Evolutionary conservation across 2,113 vertebrate genomes (phyloP).

Genomic region (Zosterops borbonicus): DNA sequence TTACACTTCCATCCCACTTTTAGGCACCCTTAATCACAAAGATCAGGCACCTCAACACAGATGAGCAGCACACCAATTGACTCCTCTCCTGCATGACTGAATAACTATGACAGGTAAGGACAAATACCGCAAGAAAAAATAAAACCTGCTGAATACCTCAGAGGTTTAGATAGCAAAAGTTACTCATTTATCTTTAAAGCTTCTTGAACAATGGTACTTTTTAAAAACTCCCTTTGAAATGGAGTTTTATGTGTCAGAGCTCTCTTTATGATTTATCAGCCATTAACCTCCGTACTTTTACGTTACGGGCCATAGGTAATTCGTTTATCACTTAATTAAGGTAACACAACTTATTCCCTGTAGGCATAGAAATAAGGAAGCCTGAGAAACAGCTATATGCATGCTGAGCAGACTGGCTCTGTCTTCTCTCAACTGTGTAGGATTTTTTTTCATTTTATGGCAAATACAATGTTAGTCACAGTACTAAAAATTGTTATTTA

Average conservation of each 20-base stretch:
- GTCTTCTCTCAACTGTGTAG: neutral
- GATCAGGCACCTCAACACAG: neutral
- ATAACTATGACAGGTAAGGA: neutral
- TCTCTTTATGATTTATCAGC: neutral
- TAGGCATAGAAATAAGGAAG: neutral
- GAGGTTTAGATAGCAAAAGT: neutral
- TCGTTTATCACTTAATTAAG: slow-evolving; percentile 16
- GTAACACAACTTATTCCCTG: neutral
- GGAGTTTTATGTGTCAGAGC: neutral
- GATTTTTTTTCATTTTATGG: neutral
- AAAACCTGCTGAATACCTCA: neutral
- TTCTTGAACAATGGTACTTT: neutral
- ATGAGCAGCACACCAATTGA: neutral
- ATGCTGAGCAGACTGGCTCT: neutral
- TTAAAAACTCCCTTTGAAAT: neutral
- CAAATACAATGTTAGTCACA: neutral
- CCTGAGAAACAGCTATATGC: neutral
- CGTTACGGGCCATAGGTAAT: neutral
- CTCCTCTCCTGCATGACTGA: neutral
- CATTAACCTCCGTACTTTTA: slow-evolving; percentile 16
- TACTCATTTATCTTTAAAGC: neutral
- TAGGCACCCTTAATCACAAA: neutral
- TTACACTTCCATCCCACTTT: neutral
- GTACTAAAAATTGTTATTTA: neutral
- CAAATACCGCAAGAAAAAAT: neutral